These are phyloP conservation scores for Drosophila varians DNA, from an alignment of 1,140 invertebrate genomes.

Conservation along the genomic window DNA sequence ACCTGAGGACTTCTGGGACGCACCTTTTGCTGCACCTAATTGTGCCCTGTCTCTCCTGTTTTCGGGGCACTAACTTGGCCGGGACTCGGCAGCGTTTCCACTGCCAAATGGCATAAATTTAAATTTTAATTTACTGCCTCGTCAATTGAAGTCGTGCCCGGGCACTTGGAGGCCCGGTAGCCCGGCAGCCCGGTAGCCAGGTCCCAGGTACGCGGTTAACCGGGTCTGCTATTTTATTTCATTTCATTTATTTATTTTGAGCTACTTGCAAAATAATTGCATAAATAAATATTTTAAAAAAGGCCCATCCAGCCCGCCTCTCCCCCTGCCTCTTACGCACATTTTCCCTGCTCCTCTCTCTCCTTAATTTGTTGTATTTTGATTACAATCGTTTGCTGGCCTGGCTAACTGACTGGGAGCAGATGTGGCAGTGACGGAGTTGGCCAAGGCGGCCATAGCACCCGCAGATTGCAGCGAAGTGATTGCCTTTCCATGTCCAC, in stretches of 20 bases:
- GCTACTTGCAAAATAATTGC: conserved; percentile 83
- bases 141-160: conserved; percentile 73
- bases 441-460: conserved; percentile 7
- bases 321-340: conserved; percentile 16
- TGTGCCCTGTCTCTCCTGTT: conserved; percentile 46
- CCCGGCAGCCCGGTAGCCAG: too few species aligned
- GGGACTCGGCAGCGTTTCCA: conserved; percentile 26
- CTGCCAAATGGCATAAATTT: conserved; percentile 80
- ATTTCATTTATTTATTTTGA: conserved; percentile 83
- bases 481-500: conserved; percentile 49
- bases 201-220: conserved; percentile 29
- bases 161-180: conserved; percentile 49
- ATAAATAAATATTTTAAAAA: conserved; percentile 83
- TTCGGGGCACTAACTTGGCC: conserved; percentile 23
- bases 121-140: conserved; percentile 83
- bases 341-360: conserved; percentile 31
- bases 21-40: conserved; percentile 49
- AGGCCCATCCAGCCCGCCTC: conserved; percentile 49
- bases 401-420: conserved; percentile 37
- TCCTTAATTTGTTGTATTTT: conserved; percentile 82
- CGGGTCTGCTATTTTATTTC: conserved; percentile 73
- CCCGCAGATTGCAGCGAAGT: conserved; percentile 66
- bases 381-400: conserved; percentile 72
- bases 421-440: conserved; percentile 41
- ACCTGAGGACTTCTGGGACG: conserved; percentile 6